These are phyloP conservation scores for Paraplagusia blochii DNA, from an alignment of 2,113 vertebrate genomes.

Conservation along the genomic window DNA sequence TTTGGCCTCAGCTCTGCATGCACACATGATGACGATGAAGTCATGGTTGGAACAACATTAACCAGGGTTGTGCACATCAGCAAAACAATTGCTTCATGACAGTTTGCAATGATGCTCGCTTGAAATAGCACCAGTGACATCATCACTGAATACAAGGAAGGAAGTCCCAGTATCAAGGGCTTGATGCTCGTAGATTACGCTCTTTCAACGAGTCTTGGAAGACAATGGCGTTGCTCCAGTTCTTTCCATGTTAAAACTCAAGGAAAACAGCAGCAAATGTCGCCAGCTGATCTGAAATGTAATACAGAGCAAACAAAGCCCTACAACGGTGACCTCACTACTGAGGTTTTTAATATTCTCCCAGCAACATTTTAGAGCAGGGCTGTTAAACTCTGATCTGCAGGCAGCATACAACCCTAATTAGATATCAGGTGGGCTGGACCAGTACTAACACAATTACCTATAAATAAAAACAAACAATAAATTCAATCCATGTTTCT, in stretches of 20 bases:
- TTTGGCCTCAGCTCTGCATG: background rate
- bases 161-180: slow-evolving; percentile 42
- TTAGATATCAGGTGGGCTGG: background rate
- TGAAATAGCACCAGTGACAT: slow-evolving; percentile 52
- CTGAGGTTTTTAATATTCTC: background rate
- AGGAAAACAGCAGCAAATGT: slow-evolving; percentile 36
- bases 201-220: slow-evolving; percentile 30
- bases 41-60: background rate
- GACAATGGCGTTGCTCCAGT: slow-evolving; percentile 38
- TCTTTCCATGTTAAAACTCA: slow-evolving; percentile 17
- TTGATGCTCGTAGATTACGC: slow-evolving; percentile 28
- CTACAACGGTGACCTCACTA: background rate
- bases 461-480: no score
- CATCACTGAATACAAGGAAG: slow-evolving; percentile 63
- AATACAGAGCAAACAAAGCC: slow-evolving; percentile 1
- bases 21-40: background rate
- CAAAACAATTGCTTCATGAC: slow-evolving; percentile 25
- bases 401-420: background rate
- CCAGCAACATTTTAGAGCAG: no score
- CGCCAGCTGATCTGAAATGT: background rate
- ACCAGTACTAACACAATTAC: no score
- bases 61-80: background rate
- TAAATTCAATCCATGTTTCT: no score
- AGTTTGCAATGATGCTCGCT: slow-evolving; percentile 24
- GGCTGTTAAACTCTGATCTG: no score